Evolutionary conservation across 92 coral and sea anemone species (phyloP).

Genomic region (Palythoa heliodiscus): DNA sequence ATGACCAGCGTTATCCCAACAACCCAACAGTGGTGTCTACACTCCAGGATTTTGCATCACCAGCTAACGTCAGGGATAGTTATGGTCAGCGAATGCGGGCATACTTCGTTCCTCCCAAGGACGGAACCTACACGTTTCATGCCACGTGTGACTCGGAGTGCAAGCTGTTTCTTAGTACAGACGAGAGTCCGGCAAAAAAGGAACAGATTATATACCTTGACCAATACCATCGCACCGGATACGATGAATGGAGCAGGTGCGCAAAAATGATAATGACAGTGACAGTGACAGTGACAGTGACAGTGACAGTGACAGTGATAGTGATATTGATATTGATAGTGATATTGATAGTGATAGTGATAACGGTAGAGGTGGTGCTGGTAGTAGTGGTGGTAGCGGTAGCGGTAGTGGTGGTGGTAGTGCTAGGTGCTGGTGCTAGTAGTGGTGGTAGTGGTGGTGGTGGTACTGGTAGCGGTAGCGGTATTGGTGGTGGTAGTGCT

Average conservation of each 20-base stretch:
- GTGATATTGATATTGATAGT: too few species aligned
- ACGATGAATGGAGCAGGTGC: constrained; percentile 72
- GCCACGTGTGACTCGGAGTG: constrained; percentile 89
- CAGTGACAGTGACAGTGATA: too few species aligned
- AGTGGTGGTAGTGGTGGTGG: too few species aligned
- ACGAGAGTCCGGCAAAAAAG: constrained; percentile 62
- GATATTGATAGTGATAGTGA: too few species aligned
- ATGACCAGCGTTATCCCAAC: constrained; percentile 60
- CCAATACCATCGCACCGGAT: constrained; percentile 67
- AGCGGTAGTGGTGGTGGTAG: too few species aligned
- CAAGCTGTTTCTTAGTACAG: constrained; percentile 57
- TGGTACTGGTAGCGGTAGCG: too few species aligned
- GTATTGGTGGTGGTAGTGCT: too few species aligned
- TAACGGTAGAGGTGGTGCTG: too few species aligned
- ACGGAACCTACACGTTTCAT: constrained; percentile 63
- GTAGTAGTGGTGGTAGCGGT: too few species aligned
- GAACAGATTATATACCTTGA: constrained; percentile 59
- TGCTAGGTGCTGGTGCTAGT: too few species aligned
- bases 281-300: too few species aligned
- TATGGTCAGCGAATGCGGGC: constrained; percentile 82
- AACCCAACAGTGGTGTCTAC: constrained; percentile 31
- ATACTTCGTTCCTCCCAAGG: constrained; percentile 60
- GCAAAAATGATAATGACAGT: neutral
- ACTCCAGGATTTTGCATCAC: constrained; percentile 52
- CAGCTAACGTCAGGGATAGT: constrained; percentile 42